phyloP scores from a whole-genome alignment of 2,888 invertebrate species.

The Hololepta plana region DNA sequence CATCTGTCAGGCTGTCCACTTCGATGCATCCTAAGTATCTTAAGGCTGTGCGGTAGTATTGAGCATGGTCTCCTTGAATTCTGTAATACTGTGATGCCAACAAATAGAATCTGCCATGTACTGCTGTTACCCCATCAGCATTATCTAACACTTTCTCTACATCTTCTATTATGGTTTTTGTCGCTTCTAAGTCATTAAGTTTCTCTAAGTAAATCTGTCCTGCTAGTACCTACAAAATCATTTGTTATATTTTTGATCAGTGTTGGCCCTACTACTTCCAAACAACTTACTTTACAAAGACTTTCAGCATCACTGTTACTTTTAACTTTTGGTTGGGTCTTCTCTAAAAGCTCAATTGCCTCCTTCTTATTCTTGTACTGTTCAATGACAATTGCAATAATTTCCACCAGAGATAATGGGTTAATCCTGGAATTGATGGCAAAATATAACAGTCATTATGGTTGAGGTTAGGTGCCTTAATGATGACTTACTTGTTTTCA shows the following conservation, averaged over 20 bases:
- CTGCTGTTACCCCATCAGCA: slow-evolving; percentile 80
- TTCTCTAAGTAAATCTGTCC: slow-evolving; percentile 66
- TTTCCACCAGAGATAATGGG: slow-evolving; percentile 81
- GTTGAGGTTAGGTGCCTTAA: slow-evolving; percentile 2
- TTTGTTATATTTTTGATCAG: neutral
- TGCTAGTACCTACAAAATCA: slow-evolving; percentile 44
- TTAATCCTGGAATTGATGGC: slow-evolving; percentile 56
- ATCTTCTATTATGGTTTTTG: slow-evolving; percentile 75
- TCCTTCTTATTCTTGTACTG: slow-evolving; percentile 67
- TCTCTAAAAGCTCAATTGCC: slow-evolving; percentile 74
- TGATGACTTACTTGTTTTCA: slow-evolving; percentile 72
- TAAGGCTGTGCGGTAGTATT: slow-evolving; percentile 89
- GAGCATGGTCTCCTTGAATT: slow-evolving; percentile 74
- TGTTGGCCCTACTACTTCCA: slow-evolving; percentile 11
- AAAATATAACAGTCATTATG: slow-evolving; percentile 9
- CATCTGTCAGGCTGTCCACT: slow-evolving; percentile 41
- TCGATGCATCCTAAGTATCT: slow-evolving; percentile 53
- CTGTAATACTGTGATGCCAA: slow-evolving; percentile 83
- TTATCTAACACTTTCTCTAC: slow-evolving; percentile 71
- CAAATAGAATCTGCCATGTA: slow-evolving; percentile 88
- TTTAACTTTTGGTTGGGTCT: slow-evolving; percentile 73
- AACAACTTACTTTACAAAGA: slow-evolving; percentile 48
- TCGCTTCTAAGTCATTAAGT: slow-evolving; percentile 56
- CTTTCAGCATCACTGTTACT: slow-evolving; percentile 72
- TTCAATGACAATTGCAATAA: slow-evolving; percentile 54